Conservation (phyloP, 2,888 invertebrate genomes). For the Thyatira batis region DNA sequence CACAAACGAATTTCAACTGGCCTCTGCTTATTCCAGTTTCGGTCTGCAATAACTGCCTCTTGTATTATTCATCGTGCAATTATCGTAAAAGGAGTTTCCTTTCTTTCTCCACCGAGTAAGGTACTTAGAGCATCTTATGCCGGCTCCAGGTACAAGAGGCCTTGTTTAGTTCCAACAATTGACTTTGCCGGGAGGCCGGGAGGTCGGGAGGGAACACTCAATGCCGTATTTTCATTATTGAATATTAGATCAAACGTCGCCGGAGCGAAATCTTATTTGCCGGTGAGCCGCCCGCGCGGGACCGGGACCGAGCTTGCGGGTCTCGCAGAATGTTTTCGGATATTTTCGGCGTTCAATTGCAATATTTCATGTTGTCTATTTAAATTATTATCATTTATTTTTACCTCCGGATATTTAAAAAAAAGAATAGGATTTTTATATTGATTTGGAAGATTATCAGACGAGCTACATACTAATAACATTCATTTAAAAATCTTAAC, state of each 20-base stretch:
- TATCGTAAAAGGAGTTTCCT: conserved; percentile 79
- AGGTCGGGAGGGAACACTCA: conserved; percentile 40
- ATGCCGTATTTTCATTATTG: conserved; percentile 61
- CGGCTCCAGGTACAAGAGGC: conserved; percentile 46
- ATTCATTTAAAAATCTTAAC: no score
- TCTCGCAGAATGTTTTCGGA: neutral
- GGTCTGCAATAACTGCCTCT: conserved; percentile 71
- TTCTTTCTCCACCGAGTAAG: conserved; percentile 38
- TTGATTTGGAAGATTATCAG: no score
- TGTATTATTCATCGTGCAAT: conserved; percentile 83
- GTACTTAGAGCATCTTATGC: neutral
- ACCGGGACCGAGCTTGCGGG: neutral
- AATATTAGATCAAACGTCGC: conserved; percentile 63
- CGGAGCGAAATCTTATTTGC: conserved; percentile 1
- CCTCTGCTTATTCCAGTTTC: conserved; percentile 57
- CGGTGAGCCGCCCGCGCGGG: neutral
- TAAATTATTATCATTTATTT: neutral
- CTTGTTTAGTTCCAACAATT: conserved; percentile 66
- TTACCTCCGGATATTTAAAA: no score
- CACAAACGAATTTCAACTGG: conserved; percentile 34
- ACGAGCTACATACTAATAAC: no score
- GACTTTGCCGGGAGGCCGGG: conserved; percentile 35
- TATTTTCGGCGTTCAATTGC: neutral
- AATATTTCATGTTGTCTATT: neutral
- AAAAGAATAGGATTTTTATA: no score